Evolutionary conservation across 1,140 invertebrate species (phyloP), one percentile per base, ranked within the genome.

Genomic region (Matsumurasca onukii): DNA sequence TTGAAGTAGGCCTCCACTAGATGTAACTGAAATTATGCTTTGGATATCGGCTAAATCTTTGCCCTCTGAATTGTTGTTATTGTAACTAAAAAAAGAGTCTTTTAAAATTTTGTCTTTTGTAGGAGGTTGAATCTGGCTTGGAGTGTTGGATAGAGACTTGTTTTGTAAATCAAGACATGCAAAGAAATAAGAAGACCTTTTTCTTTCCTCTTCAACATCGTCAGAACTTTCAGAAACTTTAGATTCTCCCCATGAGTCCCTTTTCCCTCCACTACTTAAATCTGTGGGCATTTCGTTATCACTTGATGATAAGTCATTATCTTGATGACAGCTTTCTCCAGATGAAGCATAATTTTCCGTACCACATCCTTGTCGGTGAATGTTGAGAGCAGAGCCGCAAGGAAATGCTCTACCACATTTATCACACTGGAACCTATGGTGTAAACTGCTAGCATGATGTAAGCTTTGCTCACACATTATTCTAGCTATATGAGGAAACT

Each of bases 11-110:
- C 62, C 55, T 51, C 67, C 63, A 48, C 66, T 61, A 22, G 67
- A 66, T 3, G 70, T 91, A 31, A 91, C 86, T 0, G 88, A 88
- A 27, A 93, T 82, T 61, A 93, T 93, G 1, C 89, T 91, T 73
- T 91, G 89, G 27, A 94, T 93, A 72, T 93, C 91, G n/a, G 91
- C 91, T 59, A 93, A 78, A 74, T 94, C 89, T 76, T 87, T 88
- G 12, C 83, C 83, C 61, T 84, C 80, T 5, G 55, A 2, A 59
- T 59, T 59, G 5, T 59, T 25, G 55, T 51, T 12, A 9, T 52
- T 52, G 48, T 15, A 66, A 27, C 49, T 24, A 65, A 48, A 22
- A n/a, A 71, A 67, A 52, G 61, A 20, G 22, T 68, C 12, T 25
- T 45, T 68, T 31, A 73, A 70, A 48, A 71, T 73, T 48, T 71